Percentiles rank a stretch among this genome's conserved stretches.
Evolutionary conservation across 92 coral and sea anemone genomes (phyloP).

Genomic region (Actinostola sp.): DNA sequence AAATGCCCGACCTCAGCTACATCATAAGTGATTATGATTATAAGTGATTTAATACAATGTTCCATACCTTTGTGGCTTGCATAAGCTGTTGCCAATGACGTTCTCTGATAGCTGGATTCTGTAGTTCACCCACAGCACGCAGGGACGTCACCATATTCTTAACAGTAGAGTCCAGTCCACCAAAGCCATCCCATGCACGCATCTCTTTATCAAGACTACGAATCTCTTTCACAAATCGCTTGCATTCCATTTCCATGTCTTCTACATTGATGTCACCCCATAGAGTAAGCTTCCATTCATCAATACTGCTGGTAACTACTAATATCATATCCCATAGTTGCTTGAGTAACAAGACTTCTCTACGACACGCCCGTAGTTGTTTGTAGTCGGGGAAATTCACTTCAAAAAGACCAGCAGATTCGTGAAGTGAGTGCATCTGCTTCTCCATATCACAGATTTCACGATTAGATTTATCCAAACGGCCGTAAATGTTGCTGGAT

Average conservation of each 20-base stretch:
- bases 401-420: conserved; percentile 97
- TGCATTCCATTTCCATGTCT: conserved; percentile 99
- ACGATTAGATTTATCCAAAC: conserved; percentile 88
- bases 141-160: conserved; percentile 99
- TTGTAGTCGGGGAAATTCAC: conserved; percentile 99
- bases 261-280: conserved; percentile 98
- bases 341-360: conserved; percentile 89
- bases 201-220: conserved; percentile 93
- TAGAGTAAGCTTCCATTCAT: conserved; percentile 94
- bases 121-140: conserved; percentile 98
- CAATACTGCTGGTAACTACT: conserved; percentile 89
- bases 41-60: too few species aligned
- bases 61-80: conserved; percentile 98
- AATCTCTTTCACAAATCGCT: conserved; percentile 95
- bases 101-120: conserved; percentile 98
- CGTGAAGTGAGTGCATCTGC: conserved; percentile 88
- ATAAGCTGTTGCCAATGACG: conserved; percentile 99
- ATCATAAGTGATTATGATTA: too few species aligned
- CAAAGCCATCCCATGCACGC: conserved; percentile 99
- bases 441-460: conserved; percentile 92
- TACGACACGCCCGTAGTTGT: conserved; percentile 99
- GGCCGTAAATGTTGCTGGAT: conserved; percentile 81
- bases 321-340: conserved; percentile 97
- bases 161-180: conserved; percentile 96
- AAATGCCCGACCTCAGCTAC: too few species aligned